Evolutionary conservation across 2,797 vertebrate species (phyloP).

Genomic region (Sebastes hopkinsi): DNA sequence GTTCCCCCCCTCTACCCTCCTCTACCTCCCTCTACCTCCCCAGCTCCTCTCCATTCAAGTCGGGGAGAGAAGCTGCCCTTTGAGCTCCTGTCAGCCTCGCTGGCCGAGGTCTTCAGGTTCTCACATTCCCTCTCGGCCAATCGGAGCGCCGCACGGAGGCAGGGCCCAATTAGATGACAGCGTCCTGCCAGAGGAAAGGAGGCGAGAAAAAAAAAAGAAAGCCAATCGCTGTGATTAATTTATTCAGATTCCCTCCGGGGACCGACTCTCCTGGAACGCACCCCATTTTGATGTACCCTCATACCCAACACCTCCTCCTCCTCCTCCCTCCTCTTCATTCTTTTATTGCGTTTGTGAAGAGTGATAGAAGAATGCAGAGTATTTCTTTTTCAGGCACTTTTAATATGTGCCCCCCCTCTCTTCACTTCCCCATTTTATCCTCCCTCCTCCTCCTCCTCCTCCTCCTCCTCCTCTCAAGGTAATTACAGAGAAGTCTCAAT

Average conservation of each 20-base stretch:
- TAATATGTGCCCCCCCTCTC: slow-evolving; percentile 75
- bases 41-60: slow-evolving; percentile 79
- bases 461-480: slow-evolving; percentile 72
- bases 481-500: slow-evolving; percentile 85
- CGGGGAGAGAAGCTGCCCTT: slow-evolving; percentile 80
- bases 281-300: slow-evolving; percentile 63
- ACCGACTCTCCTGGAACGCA: slow-evolving; percentile 72
- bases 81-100: slow-evolving; percentile 85
- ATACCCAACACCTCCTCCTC: slow-evolving; percentile 22
- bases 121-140: slow-evolving; percentile 87
- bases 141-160: slow-evolving; percentile 62
- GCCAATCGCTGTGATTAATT: slow-evolving; percentile 92
- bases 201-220: slow-evolving; percentile 55
- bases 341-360: slow-evolving; percentile 82
- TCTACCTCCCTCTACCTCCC: slow-evolving; percentile 37
- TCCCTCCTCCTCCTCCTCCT: not conserved
- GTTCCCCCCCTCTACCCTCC: slow-evolving; percentile 33
- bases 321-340: slow-evolving; percentile 59
- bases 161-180: slow-evolving; percentile 84
- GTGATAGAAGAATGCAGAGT: slow-evolving; percentile 82
- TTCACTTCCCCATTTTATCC: slow-evolving; percentile 53
- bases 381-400: slow-evolving; percentile 85
- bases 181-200: slow-evolving; percentile 47
- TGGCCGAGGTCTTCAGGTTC: slow-evolving; percentile 90
- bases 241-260: slow-evolving; percentile 81